A percentile compares a stretch with the other conserved stretches of the same genome.
Evolutionary conservation across 35 echinoderm and acorn worm species (phyloP).

Genomic region (Holothuria glaberrima): DNA sequence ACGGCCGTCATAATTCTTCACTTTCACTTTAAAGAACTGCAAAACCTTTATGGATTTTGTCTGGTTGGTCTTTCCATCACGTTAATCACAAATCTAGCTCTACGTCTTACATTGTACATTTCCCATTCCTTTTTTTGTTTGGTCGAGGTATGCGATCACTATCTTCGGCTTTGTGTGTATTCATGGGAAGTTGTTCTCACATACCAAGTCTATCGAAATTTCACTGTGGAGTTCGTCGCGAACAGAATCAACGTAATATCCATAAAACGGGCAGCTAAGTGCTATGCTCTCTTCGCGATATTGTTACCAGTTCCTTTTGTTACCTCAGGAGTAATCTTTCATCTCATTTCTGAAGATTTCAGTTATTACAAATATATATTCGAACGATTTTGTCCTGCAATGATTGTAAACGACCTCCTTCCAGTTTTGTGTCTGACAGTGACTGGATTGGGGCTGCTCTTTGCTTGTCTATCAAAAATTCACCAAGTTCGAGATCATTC

Average conservation of each 20-base stretch:
- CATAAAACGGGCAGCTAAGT: background rate
- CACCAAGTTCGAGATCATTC: background rate
- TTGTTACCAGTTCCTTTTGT: background rate
- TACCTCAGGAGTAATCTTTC: background rate
- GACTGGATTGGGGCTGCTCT: background rate
- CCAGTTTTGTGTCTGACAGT: background rate
- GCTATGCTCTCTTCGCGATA: slow-evolving; percentile 2
- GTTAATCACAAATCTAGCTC: background rate
- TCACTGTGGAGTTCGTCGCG: background rate
- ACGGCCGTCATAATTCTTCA: slow-evolving; percentile 1
- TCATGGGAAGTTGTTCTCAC: slow-evolving; percentile 19
- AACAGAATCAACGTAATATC: background rate
- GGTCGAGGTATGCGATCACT: background rate
- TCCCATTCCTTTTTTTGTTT: background rate
- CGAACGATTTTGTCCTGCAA: background rate
- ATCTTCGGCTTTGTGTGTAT: background rate
- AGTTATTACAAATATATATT: background rate
- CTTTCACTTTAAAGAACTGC: background rate
- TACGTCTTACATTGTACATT: background rate
- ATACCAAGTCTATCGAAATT: slow-evolving; percentile 1
- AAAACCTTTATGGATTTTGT: slow-evolving; percentile 38
- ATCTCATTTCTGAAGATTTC: background rate
- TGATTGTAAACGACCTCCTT: background rate
- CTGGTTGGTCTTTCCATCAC: background rate
- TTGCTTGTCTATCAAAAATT: slow-evolving; percentile 19